Evolutionary conservation across 2,797 vertebrate species (phyloP).

Genomic region (Hoplostethus atlanticus): DNA sequence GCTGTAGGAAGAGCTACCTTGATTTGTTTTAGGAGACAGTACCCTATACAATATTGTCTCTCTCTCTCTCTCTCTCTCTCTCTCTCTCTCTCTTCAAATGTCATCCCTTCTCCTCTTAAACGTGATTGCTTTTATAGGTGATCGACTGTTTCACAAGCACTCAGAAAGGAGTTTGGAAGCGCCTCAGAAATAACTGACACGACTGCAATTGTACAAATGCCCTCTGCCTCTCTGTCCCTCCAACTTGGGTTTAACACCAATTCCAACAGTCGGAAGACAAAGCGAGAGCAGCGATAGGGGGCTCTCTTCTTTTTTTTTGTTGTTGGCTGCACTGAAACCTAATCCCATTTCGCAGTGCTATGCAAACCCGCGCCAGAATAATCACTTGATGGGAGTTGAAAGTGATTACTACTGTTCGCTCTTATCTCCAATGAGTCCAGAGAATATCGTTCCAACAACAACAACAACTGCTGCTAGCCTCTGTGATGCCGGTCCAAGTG

Average conservation of each 20-base stretch:
- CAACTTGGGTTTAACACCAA: slow-evolving; percentile 56
- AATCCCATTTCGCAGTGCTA: slow-evolving; percentile 80
- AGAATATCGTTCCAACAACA: slow-evolving; percentile 67
- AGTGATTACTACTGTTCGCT: slow-evolving; percentile 81
- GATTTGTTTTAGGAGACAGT: slow-evolving; percentile 64
- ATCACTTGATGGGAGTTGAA: slow-evolving; percentile 83
- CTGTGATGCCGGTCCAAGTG: slow-evolving; percentile 70
- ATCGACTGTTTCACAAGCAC: slow-evolving; percentile 21
- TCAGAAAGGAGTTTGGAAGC: slow-evolving; percentile 17
- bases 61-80: too few species aligned
- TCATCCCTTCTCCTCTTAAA: slow-evolving; percentile 43
- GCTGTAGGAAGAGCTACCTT: slow-evolving; percentile 60
- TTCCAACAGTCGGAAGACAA: slow-evolving; percentile 70
- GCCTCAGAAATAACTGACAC: slow-evolving; percentile 34
- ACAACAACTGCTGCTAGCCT: slow-evolving; percentile 46
- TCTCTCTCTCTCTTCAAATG: slow-evolving; percentile 28
- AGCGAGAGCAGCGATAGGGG: slow-evolving; percentile 53
- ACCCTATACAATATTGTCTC: slow-evolving; percentile 38
- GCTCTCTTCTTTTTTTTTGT: slow-evolving; percentile 43
- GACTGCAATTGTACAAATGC: slow-evolving; percentile 29
- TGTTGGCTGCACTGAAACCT: slow-evolving; percentile 71
- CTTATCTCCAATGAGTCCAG: slow-evolving; percentile 80
- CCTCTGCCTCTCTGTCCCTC: slow-evolving; percentile 52
- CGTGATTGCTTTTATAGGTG: slow-evolving; percentile 34
- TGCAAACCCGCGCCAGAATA: slow-evolving; percentile 70